Evolutionary conservation across 2,888 invertebrate genomes (phyloP).

Genomic region (Erebia ligea): DNA sequence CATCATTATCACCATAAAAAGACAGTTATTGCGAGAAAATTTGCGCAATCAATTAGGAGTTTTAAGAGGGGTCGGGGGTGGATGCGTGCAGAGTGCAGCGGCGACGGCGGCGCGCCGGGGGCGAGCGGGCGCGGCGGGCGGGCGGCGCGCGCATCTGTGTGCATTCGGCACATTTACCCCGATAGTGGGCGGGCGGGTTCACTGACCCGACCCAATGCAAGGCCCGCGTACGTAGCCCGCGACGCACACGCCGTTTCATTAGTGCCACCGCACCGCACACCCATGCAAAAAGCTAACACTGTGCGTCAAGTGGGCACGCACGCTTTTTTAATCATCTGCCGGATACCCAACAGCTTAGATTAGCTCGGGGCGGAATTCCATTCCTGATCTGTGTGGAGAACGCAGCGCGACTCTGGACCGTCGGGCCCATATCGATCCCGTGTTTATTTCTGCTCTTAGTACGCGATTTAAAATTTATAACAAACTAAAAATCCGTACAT

Average conservation of each 20-base stretch:
- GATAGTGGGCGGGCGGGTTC: constrained; percentile 81
- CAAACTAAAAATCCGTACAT: constrained; percentile 49
- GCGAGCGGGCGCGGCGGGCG: constrained; percentile 49
- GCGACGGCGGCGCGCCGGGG: constrained; percentile 59
- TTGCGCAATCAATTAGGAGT: constrained; percentile 83
- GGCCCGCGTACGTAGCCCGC: constrained; percentile 78
- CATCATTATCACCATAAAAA: constrained; percentile 82
- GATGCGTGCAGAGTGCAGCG: constrained; percentile 75
- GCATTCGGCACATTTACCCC: constrained; percentile 84
- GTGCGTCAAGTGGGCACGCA: constrained; percentile 76
- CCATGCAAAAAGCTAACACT: constrained; percentile 75
- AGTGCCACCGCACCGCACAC: constrained; percentile 71
- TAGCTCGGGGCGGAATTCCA: constrained; percentile 45
- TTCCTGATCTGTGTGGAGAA: constrained; percentile 47
- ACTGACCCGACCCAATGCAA: constrained; percentile 82
- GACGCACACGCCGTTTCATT: constrained; percentile 76
- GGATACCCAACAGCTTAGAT: constrained; percentile 42
- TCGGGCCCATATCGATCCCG: constrained; percentile 62
- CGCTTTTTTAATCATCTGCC: constrained; percentile 54
- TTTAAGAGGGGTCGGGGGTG: constrained; percentile 70
- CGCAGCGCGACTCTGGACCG: constrained; percentile 48
- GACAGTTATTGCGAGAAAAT: constrained; percentile 83
- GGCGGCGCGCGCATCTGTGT: constrained; percentile 81
- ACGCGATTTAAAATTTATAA: constrained; percentile 70
- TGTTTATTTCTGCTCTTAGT: constrained; percentile 69